Base-by-base conservation (phyloP, 2,797 vertebrate genomes). In the Neostethus bicornis region DNA sequence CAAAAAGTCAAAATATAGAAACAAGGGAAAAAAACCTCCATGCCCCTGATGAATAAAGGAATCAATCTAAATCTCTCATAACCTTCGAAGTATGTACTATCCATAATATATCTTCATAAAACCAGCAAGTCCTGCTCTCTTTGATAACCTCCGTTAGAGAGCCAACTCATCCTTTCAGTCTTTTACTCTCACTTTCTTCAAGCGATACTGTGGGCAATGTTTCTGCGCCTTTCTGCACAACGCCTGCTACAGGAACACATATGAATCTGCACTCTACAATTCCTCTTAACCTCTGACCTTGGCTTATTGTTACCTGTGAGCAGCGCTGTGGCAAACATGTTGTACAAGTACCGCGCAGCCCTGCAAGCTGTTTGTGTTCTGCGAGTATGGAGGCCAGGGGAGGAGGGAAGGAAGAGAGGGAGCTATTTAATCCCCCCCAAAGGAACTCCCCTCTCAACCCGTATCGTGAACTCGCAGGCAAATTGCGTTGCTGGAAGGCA, bases 401-500 rank as follows among this genome's bases (percentile, higher is more conserved):
- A 87, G 84, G 84, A 86, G 85, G 85, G 84, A 85, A 69, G 83
- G 84, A 85, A 87, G 82, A 87, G 81, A 85, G 87, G 84, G 90
- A 92, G 88, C 89, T 91, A 92, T 92, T 91, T 92, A 92, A 93
- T 92, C 91, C 91, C 83, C 90, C 91, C 89, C 91, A 91, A 86
- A 92, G 92, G 92, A 92, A 90, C 90, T 93, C 91, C 90, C 91
- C 91, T 93, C 90, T 93, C 90, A 92, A 92, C 91, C 90, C 88
- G 83, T 91, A 91, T 92, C 90, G 74, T 92, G 91, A 92, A 92
- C 92, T 93, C 82, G 85, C 91, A 92, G 91, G 91, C 91, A 92
- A 93, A 92, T 91, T 83, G 72, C 29, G 76, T 86, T 83, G 92
- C 90, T 89, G 78, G 80, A 81, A 90, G 91, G 90, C 89, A 90